Percentiles rank a stretch among this genome's conserved stretches.
These are phyloP conservation scores for Liopterus haemorrhoidalis DNA, from an alignment of 2,888 invertebrate species.

Conservation along the genomic window DNA sequence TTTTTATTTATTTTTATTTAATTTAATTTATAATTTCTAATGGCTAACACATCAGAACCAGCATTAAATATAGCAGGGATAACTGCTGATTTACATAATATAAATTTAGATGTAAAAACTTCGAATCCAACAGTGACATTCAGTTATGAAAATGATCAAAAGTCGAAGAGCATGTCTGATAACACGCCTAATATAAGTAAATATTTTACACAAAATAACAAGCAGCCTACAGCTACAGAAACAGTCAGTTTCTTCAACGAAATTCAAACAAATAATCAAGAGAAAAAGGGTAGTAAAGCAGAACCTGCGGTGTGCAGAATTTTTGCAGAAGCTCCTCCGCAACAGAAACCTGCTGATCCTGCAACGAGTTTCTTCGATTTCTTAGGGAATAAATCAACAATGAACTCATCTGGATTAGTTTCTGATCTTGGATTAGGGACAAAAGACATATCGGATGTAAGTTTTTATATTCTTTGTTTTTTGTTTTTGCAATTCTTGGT, in stretches of 20 bases:
- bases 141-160: conserved; percentile 17
- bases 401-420: conserved; percentile 28
- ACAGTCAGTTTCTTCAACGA: conserved; percentile 24
- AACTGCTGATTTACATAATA: conserved; percentile 15
- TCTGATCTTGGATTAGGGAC: conserved; percentile 20
- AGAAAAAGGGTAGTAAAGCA: conserved; percentile 31
- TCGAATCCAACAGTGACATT: conserved; percentile 13
- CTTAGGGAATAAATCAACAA: conserved; percentile 37
- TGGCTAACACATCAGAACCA: no score
- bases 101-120: conserved; percentile 13
- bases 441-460: conserved; percentile 21
- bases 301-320: conserved; percentile 48
- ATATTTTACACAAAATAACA: conserved; percentile 46
- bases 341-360: conserved; percentile 40
- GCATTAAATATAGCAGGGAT: conserved; percentile 12
- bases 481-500: background rate
- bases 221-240: conserved; percentile 13
- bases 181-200: conserved; percentile 53
- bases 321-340: conserved; percentile 44
- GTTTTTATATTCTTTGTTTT: background rate
- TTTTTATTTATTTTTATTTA: no score
- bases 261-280: conserved; percentile 18
- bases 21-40: no score
- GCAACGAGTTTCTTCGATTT: conserved; percentile 48
- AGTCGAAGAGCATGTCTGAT: conserved; percentile 37